These are phyloP conservation scores for Lacerta viridis DNA, from an alignment of 2,797 vertebrate species.

Conservation along the genomic window DNA sequence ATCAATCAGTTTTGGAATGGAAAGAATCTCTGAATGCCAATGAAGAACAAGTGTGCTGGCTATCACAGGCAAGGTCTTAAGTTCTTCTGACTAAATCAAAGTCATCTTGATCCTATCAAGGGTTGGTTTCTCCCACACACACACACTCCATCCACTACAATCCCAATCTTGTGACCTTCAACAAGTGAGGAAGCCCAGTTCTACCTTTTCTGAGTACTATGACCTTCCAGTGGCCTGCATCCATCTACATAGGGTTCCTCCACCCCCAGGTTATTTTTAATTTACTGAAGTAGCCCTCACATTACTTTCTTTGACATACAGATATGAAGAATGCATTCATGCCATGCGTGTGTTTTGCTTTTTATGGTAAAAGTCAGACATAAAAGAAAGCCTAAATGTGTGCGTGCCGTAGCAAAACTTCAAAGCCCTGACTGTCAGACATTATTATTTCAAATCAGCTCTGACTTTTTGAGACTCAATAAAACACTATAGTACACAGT, in stretches of 20 bases:
- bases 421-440: constrained; percentile 78
- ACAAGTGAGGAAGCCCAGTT: constrained; percentile 55
- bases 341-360: constrained; percentile 71
- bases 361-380: constrained; percentile 75
- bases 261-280: constrained; percentile 58
- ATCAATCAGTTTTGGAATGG: constrained; percentile 93
- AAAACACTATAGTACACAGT: constrained; percentile 73
- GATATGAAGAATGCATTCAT: constrained; percentile 50
- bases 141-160: constrained; percentile 26
- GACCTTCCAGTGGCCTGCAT: constrained; percentile 51
- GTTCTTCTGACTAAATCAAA: constrained; percentile 79
- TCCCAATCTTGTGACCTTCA: constrained; percentile 56
- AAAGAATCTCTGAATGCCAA: constrained; percentile 86
- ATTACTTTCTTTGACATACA: constrained; percentile 73
- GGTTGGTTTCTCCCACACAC: constrained; percentile 36
- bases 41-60: constrained; percentile 85
- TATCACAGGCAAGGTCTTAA: constrained; percentile 80
- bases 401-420: constrained; percentile 74
- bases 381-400: constrained; percentile 78
- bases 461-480: constrained; percentile 79
- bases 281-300: constrained; percentile 68
- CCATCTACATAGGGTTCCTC: constrained; percentile 33
- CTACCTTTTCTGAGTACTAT: constrained; percentile 44
- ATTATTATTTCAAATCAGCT: constrained; percentile 80
- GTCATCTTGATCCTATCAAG: constrained; percentile 88